Conservation (phyloP, 2,888 invertebrate genomes). For the Colostygia pectinataria region DNA sequence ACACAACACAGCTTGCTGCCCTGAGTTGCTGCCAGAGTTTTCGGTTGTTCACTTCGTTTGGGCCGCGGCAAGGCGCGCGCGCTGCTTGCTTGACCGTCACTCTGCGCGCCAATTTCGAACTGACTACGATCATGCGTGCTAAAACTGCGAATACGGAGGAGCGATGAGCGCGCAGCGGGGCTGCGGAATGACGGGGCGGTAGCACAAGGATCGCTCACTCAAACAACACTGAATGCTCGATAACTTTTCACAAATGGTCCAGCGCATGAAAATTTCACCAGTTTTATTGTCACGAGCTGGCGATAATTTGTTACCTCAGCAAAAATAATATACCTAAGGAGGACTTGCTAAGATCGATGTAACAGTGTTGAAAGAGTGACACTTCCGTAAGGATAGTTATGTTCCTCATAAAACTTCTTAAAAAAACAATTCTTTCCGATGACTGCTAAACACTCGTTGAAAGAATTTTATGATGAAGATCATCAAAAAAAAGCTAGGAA, state of each 20-base stretch:
- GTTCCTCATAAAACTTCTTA: too few relatives aligned
- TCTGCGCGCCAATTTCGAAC: conserved; percentile 76
- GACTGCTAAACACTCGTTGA: too few relatives aligned
- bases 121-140: conserved; percentile 40
- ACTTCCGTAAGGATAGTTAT: too few relatives aligned
- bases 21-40: conserved; percentile 38
- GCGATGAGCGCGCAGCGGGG: conserved; percentile 21
- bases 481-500: too few relatives aligned
- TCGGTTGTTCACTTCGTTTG: conserved; percentile 42
- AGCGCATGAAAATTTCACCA: conserved; percentile 31
- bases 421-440: too few relatives aligned
- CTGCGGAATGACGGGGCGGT: conserved; percentile 16
- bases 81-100: conserved; percentile 50
- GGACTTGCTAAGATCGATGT: neutral
- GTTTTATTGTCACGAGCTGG: conserved; percentile 37
- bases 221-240: conserved; percentile 30
- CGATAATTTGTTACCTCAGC: conserved; percentile 36
- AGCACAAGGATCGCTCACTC: conserved; percentile 22
- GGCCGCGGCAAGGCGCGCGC: conserved; percentile 52
- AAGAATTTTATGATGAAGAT: too few relatives aligned
- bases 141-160: conserved; percentile 37
- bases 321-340: conserved; percentile 14
- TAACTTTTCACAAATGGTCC: conserved; percentile 40
- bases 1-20: conserved; percentile 45
- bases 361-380: too few relatives aligned